Conservation (phyloP, 23 tunicate genomes). For the Diplosoma virens region DNA sequence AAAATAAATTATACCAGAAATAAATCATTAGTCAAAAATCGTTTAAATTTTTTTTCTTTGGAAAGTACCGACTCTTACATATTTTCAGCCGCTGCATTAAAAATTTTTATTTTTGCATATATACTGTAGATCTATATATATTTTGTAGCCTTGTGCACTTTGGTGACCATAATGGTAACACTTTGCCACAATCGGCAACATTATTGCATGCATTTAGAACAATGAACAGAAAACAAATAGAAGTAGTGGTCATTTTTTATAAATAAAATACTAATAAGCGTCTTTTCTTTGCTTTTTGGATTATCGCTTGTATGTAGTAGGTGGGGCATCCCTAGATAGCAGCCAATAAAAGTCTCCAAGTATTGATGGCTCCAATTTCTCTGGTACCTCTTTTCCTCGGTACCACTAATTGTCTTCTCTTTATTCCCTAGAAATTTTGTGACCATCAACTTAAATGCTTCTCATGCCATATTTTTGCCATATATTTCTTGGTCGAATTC, state of each 20-base stretch:
- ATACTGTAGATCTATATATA: background rate
- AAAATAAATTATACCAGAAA: too few relatives aligned
- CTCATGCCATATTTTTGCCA: background rate
- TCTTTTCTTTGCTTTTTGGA: background rate
- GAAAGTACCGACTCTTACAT: too few relatives aligned
- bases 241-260: background rate
- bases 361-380: background rate
- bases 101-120: background rate
- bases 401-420: background rate
- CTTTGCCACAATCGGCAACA: background rate
- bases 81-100: too few relatives aligned
- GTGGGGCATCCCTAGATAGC: background rate
- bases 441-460: background rate
- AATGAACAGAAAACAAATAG: background rate
- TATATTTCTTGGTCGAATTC: background rate
- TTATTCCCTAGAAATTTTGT: background rate
- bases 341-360: background rate
- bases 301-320: background rate
- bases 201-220: too few relatives aligned
- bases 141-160: background rate
- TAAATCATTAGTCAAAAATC: too few relatives aligned
- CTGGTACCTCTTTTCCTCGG: background rate
- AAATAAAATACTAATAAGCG: background rate
- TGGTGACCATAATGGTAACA: background rate
- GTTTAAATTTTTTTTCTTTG: too few relatives aligned